Evolutionary conservation across 1,140 invertebrate species (phyloP).

Genomic region (Centruroides sculpturatus): DNA sequence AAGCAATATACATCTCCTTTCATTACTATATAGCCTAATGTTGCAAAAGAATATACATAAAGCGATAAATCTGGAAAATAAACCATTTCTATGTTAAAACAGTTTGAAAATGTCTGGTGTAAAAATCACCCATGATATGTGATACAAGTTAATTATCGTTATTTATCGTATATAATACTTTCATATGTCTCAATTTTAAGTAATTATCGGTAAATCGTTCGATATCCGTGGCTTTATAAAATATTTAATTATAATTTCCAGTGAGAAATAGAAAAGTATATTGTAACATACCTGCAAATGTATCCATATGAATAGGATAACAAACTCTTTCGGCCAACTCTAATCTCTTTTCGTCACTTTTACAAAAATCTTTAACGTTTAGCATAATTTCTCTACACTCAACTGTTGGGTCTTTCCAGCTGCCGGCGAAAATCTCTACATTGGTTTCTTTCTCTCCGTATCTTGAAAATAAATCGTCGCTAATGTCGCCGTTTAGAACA

Average conservation of each 20-base stretch:
- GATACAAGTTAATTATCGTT: too few species aligned
- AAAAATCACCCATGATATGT: too few species aligned
- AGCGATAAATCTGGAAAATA: background rate
- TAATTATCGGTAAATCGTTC: too few species aligned
- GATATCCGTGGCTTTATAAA: too few species aligned
- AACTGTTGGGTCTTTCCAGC: conserved; percentile 55
- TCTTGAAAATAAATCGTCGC: conserved; percentile 74
- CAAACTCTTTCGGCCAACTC: background rate
- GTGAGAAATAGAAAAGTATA: too few species aligned
- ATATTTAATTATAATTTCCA: too few species aligned
- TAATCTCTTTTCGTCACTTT: background rate
- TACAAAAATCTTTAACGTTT: background rate
- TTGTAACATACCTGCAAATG: background rate
- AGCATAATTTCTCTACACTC: conserved; percentile 40
- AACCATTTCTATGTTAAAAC: background rate
- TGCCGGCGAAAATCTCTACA: conserved; percentile 61
- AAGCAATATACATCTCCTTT: too few species aligned
- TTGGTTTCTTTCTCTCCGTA: conserved; percentile 53
- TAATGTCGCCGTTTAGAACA: conserved; percentile 67
- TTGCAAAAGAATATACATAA: too few species aligned
- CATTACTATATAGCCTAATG: too few species aligned
- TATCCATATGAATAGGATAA: background rate
- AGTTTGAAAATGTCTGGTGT: too few species aligned
- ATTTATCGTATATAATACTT: too few species aligned
- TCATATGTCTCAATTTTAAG: too few species aligned